Conservation (phyloP, 2,888 invertebrate species). For the Cordylochernes scorpioides region DNA sequence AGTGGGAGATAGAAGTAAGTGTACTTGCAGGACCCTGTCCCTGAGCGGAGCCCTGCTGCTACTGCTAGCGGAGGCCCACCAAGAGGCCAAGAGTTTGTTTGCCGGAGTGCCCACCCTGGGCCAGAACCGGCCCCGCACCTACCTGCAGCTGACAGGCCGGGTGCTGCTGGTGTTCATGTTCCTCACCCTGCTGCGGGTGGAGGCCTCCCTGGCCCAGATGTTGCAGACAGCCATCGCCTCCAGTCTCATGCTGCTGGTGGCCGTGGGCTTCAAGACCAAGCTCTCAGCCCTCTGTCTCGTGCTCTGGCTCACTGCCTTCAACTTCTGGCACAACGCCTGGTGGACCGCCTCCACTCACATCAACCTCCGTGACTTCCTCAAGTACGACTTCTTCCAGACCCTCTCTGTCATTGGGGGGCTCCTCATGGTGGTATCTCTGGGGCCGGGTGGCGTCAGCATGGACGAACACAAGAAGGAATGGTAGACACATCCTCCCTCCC, state of each 20-base stretch:
- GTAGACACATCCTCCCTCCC: slow-evolving; percentile 25
- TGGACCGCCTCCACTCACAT: slow-evolving; percentile 86
- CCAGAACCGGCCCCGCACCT: slow-evolving; percentile 88
- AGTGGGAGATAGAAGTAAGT: too few species aligned
- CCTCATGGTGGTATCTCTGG: slow-evolving; percentile 86
- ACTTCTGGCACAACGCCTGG: slow-evolving; percentile 94
- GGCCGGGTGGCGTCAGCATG: slow-evolving; percentile 96
- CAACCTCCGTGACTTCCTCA: slow-evolving; percentile 90
- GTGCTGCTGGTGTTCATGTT: slow-evolving; percentile 95
- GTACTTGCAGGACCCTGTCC: slow-evolving; percentile 49
- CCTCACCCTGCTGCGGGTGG: slow-evolving; percentile 75
- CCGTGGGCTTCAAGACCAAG: slow-evolving; percentile 94
- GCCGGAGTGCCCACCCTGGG: slow-evolving; percentile 44
- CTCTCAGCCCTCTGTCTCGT: slow-evolving; percentile 82
- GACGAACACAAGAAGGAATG: slow-evolving; percentile 99
- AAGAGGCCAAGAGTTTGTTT: slow-evolving; percentile 75
- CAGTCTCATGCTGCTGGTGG: slow-evolving; percentile 76
- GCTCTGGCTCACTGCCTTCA: slow-evolving; percentile 49
- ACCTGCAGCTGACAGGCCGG: slow-evolving; percentile 80
- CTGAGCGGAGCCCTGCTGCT: slow-evolving; percentile 86
- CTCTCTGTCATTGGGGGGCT: slow-evolving; percentile 93
- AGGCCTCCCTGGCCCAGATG: slow-evolving; percentile 46
- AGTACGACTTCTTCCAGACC: slow-evolving; percentile 98
- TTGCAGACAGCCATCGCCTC: slow-evolving; percentile 76
- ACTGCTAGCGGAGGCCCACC: slow-evolving; percentile 79